Base-by-base conservation (phyloP, 2,113 vertebrate genomes). In the Sylvilagus bachmani region DNA sequence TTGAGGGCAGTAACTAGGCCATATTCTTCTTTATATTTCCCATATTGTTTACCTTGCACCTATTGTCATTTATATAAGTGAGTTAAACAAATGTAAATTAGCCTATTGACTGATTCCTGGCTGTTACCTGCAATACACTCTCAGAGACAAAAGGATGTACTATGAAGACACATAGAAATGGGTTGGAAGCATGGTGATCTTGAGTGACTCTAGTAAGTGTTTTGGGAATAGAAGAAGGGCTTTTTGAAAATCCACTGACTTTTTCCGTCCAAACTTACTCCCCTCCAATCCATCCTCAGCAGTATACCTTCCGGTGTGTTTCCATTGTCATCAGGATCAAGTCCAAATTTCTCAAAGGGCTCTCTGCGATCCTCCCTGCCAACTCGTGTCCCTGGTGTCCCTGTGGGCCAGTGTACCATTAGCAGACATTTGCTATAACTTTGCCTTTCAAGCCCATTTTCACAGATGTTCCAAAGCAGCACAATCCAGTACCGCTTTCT, bases 1-100 rank as follows among this genome's bases (percentile, higher is more conserved):
- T 88, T 83, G 64, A 85, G 71, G 55, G 66, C 36, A 49, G 8
- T 89, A 53, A 53, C 62, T n/a, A 67, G 55, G 19, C 33, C n/a
- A 61, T 86, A 49, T 29, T 91, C 61, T 85, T 82, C 51, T 83
- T 75, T 87, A 27, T 58, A 78, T 70, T 78, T 90, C 61, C 27
- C 64, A 89, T 70, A 27, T 25, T 62, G 89, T 22, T 86, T 66
- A 86, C 80, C 27, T 89, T 83, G 66, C 9, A 51, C 49, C 64
- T 82, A 67, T 73, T 19, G 17, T 85, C 29, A 66, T 93, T 81
- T n/a, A 44, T 85, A 77, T 81, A 91, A 91, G 44, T 53, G 16
- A 33, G 22, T 51, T 51, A 70, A 84, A 87, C 58, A 55, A 89
- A 64, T 93, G 74, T 13, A 93, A 97, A 93, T 86, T 36, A 93